Base-by-base conservation (phyloP, 2,113 vertebrate species). In the Atherinomorus stipes region DNA sequence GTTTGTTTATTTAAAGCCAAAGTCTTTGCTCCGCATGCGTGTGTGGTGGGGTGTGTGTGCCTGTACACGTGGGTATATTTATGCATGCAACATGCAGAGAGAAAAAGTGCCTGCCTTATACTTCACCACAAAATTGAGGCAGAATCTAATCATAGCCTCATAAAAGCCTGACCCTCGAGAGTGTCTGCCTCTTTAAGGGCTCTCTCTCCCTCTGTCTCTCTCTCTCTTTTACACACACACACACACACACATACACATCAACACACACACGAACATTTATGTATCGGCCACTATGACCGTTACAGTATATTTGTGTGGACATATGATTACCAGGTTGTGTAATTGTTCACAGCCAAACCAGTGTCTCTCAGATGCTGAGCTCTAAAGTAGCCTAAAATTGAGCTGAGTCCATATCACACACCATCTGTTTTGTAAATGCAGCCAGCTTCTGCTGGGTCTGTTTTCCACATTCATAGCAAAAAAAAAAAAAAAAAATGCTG, bases 111-210 rank as follows among this genome's bases (percentile, higher is more conserved):
- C 76, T 86, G 88, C 75, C 74, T 89, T 86, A 85, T 91, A 89
- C 88, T 91, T 93, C 91, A 89, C 85, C 85, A 80, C 87, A 85
- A 90, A 90, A 92, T 91, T 89, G 85, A 87, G 72, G 76, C 65
- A 74, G 74, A 88, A 91, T 94, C 84, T 91, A 93, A 94, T 93
- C 88, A 92, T 76, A 85, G 68, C 74, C 80, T 86, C 82, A 87
- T 91, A 89, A 92, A 91, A 87, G 80, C 68, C 77, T 82, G 90
- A 90, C 89, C 88, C 91, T 71, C 74, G 84, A 86, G 87, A 91
- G 74, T 11, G 52, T 44, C 88, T 85, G 87, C 76, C 70, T 87
- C 83, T 85, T 80, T 86, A 76, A 80, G 85, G 64, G 59, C 34
- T 71, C 51, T 54, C 66, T 74, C 57, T 65, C n/a, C 19, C 28